These are phyloP conservation scores for Acridotheres tristis DNA, from an alignment of 2,797 vertebrate species.

Conservation along the genomic window DNA sequence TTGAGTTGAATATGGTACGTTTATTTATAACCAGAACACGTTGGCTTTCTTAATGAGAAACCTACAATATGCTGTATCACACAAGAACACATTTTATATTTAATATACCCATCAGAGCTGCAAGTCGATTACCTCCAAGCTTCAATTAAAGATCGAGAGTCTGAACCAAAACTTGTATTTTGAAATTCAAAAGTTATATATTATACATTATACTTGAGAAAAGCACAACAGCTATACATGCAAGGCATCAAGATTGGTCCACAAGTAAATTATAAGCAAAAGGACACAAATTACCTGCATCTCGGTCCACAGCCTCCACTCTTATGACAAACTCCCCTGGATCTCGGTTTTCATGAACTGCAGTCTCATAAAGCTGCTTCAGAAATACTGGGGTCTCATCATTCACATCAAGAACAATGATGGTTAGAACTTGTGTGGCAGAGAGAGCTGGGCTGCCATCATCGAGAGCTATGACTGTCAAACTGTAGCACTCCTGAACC, in stretches of 20 bases:
- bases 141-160: background rate
- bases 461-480: slow-evolving; percentile 83
- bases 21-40: background rate
- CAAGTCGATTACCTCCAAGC: background rate
- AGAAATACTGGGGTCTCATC: slow-evolving; percentile 84
- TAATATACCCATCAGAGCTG: background rate
- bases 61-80: background rate
- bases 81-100: accelerated
- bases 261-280: background rate
- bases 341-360: slow-evolving; percentile 84
- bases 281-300: slow-evolving; percentile 82
- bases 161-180: background rate
- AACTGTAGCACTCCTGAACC: slow-evolving; percentile 72
- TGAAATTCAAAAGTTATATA: background rate
- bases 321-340: slow-evolving; percentile 80
- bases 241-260: background rate
- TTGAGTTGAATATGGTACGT: background rate
- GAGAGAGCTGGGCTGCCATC: slow-evolving; percentile 81
- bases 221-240: accelerated
- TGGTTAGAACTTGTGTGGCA: slow-evolving; percentile 84
- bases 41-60: background rate
- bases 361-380: slow-evolving; percentile 77
- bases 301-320: slow-evolving; percentile 84
- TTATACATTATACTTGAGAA: background rate
- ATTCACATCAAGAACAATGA: slow-evolving; percentile 87